Evolutionary conservation across 1,140 invertebrate genomes (phyloP).

Genomic region (Procambarus clarkii): DNA sequence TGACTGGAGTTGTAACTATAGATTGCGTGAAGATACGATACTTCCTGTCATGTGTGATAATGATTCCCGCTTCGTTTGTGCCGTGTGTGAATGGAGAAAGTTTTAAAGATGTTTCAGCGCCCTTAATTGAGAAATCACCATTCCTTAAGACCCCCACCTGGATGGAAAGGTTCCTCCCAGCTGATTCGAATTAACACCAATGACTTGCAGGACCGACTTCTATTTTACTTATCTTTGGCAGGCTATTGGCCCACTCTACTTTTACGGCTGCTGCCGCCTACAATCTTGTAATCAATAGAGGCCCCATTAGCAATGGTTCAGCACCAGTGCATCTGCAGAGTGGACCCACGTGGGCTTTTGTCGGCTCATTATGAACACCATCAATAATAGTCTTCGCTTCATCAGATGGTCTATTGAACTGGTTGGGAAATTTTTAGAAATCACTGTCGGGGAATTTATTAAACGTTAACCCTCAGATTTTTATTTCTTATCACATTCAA

Average conservation of each 20-base stretch:
- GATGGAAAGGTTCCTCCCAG: background rate
- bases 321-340: slow-evolving; percentile 36
- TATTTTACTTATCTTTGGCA: slow-evolving; percentile 23
- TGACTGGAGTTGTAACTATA: too few relatives aligned
- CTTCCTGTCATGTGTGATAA: too few relatives aligned
- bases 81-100: background rate
- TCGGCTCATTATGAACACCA: background rate
- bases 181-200: slow-evolving; percentile 59
- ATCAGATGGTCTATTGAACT: background rate
- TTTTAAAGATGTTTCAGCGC: background rate
- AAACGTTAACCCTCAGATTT: background rate
- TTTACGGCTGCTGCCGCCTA: slow-evolving; percentile 24
- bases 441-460: background rate
- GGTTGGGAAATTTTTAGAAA: background rate
- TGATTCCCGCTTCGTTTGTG: too few relatives aligned
- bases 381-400: background rate
- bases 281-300: slow-evolving; percentile 60
- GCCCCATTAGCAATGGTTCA: slow-evolving; percentile 29
- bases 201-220: slow-evolving; percentile 55
- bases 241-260: slow-evolving; percentile 28
- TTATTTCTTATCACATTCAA: too few relatives aligned
- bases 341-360: slow-evolving; percentile 45
- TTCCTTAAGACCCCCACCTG: background rate
- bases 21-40: too few relatives aligned
- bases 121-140: background rate